These are phyloP conservation scores for Oxyteleia sp. DNA, from an alignment of 2,888 invertebrate species.

Conservation along the genomic window DNA sequence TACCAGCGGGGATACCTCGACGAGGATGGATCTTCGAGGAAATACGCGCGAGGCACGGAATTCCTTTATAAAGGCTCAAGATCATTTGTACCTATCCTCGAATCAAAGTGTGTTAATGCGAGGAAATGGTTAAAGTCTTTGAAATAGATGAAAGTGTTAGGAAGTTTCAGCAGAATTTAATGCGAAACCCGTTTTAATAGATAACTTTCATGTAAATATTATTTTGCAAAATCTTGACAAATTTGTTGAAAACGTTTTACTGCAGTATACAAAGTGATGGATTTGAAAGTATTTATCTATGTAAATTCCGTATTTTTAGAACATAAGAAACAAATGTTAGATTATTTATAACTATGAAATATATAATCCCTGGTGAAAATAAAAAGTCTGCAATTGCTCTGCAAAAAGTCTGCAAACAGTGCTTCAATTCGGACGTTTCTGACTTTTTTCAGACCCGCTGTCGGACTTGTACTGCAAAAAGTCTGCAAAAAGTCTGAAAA, in stretches of 20 bases:
- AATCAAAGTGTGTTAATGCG: conserved; percentile 48
- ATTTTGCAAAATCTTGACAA: not conserved
- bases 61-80: conserved; percentile 40
- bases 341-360: too few relatives aligned
- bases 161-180: conserved; percentile 13
- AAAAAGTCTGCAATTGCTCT: too few relatives aligned
- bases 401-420: too few relatives aligned
- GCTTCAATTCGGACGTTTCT: too few relatives aligned
- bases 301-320: too few relatives aligned
- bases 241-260: not conserved
- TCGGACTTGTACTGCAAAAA: too few relatives aligned
- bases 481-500: too few relatives aligned
- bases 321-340: too few relatives aligned
- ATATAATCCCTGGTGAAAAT: too few relatives aligned
- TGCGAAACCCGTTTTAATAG: not conserved
- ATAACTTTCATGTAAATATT: not conserved
- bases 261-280: too few relatives aligned
- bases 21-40: conserved; percentile 66
- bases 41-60: conserved; percentile 53
- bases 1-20: conserved; percentile 52
- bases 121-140: conserved; percentile 47
- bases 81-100: conserved; percentile 63
- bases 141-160: conserved; percentile 47
- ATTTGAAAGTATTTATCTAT: too few relatives aligned
- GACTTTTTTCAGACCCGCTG: too few relatives aligned